A percentile compares a stretch with the other conserved stretches of the same genome.
phyloP scores from a whole-genome alignment of 1,140 invertebrate species.

The Drosophila guanche region DNA sequence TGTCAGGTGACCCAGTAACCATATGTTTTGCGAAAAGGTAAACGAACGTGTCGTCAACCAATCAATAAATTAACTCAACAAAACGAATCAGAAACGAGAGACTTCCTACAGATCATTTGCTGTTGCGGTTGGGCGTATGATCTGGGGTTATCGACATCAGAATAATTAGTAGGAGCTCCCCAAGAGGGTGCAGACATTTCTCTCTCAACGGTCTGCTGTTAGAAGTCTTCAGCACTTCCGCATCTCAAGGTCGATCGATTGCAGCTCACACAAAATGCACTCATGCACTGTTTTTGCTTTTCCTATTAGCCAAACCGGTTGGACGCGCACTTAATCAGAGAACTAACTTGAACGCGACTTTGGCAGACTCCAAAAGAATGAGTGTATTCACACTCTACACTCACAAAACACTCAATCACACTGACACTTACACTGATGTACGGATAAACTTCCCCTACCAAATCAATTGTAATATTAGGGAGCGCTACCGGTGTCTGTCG shows the following conservation, averaged over 20 bases:
- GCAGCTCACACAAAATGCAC: slow-evolving; percentile 27
- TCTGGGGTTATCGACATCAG: slow-evolving; percentile 26
- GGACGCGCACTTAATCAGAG: slow-evolving; percentile 2
- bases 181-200: background rate
- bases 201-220: too few species aligned
- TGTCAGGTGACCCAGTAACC: slow-evolving; percentile 43
- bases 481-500: slow-evolving; percentile 16
- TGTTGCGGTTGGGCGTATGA: slow-evolving; percentile 13
- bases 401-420: slow-evolving; percentile 13
- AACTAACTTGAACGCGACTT: slow-evolving; percentile 9
- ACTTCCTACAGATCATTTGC: slow-evolving; percentile 5
- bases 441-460: background rate
- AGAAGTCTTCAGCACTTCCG: background rate
- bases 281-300: slow-evolving; percentile 11
- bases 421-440: background rate
- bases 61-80: slow-evolving; percentile 21
- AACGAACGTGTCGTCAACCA: slow-evolving; percentile 56
- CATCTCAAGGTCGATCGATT: slow-evolving; percentile 10
- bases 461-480: background rate
- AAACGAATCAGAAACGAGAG: slow-evolving; percentile 1
- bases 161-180: slow-evolving; percentile 12
- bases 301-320: slow-evolving; percentile 23
- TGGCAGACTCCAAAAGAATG: background rate
- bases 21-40: slow-evolving; percentile 58
- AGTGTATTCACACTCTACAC: background rate